phyloP scores from a whole-genome alignment of 2,797 vertebrate genomes.

The Enteromius radiatus region DNA sequence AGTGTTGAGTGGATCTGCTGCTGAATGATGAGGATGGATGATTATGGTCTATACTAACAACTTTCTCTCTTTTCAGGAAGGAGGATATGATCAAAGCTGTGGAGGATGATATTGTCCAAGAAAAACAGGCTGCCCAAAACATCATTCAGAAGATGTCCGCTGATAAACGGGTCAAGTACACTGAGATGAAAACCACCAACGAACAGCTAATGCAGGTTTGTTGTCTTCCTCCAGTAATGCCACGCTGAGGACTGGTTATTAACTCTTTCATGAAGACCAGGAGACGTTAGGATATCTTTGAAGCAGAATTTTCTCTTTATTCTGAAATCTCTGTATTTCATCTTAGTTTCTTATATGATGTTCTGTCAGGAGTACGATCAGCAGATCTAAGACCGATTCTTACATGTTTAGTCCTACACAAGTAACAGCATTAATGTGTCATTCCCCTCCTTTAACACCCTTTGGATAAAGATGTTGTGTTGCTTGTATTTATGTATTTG shows the following conservation, averaged over 20 bases:
- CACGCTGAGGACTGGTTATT: too few relatives aligned
- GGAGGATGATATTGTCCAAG: constrained; percentile 85
- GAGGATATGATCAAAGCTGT: constrained; percentile 86
- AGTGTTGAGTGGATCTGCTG: not conserved
- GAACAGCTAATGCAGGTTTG: constrained; percentile 90
- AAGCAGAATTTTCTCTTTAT: too few relatives aligned
- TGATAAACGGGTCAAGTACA: constrained; percentile 86
- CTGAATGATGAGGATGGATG: not conserved
- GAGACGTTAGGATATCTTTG: too few relatives aligned
- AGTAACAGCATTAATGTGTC: not conserved
- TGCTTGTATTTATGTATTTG: not conserved
- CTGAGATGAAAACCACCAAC: constrained; percentile 86
- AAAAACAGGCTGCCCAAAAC: constrained; percentile 86
- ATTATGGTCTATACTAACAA: not conserved
- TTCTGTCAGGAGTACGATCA: not conserved
- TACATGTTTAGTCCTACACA: too few relatives aligned
- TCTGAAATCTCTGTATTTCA: too few relatives aligned
- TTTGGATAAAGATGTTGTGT: not conserved
- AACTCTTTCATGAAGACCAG: too few relatives aligned
- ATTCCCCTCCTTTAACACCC: not conserved
- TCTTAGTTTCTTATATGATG: too few relatives aligned
- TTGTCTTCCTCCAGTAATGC: too few relatives aligned
- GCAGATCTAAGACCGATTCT: not conserved
- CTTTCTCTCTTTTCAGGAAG: constrained; percentile 74
- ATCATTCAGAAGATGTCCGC: constrained; percentile 89